These are phyloP conservation scores for Spheniscus humboldti DNA, from an alignment of 2,797 vertebrate genomes.

Conservation along the genomic window DNA sequence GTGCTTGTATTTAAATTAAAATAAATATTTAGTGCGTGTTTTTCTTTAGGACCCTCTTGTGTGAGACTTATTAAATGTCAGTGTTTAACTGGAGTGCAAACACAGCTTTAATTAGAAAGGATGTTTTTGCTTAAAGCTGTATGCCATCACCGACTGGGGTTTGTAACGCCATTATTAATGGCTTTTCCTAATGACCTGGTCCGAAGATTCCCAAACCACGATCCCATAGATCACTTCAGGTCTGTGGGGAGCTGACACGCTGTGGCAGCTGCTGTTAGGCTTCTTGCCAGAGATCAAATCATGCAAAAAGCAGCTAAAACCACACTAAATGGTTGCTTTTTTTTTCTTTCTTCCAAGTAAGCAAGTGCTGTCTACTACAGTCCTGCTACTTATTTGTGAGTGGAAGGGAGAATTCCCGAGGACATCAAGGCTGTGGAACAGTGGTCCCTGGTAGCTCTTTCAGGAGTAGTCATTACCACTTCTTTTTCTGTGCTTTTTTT, in stretches of 20 bases:
- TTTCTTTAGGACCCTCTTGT: slow-evolving; percentile 27
- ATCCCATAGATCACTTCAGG: not conserved
- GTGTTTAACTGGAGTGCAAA: slow-evolving; percentile 50
- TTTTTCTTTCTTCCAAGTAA: not conserved
- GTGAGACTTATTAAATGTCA: slow-evolving; percentile 36
- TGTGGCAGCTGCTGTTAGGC: not conserved
- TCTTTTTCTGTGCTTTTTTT: not conserved
- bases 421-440: not conserved
- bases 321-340: not conserved
- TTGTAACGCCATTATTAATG: not conserved
- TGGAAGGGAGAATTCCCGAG: not conserved
- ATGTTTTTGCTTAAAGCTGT: not conserved
- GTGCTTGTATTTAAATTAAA: slow-evolving; percentile 47
- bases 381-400: not conserved
- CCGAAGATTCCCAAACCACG: not conserved
- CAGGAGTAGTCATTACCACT: not conserved
- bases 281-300: not conserved
- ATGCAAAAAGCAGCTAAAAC: not conserved
- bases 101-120: slow-evolving; percentile 17
- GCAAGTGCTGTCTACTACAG: not conserved
- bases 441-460: not conserved
- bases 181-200: slow-evolving; percentile 18
- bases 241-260: not conserved
- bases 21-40: slow-evolving; percentile 23
- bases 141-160: not conserved